Conservation (phyloP, 1,140 invertebrate genomes). For the Philopotamus ludificatus region DNA sequence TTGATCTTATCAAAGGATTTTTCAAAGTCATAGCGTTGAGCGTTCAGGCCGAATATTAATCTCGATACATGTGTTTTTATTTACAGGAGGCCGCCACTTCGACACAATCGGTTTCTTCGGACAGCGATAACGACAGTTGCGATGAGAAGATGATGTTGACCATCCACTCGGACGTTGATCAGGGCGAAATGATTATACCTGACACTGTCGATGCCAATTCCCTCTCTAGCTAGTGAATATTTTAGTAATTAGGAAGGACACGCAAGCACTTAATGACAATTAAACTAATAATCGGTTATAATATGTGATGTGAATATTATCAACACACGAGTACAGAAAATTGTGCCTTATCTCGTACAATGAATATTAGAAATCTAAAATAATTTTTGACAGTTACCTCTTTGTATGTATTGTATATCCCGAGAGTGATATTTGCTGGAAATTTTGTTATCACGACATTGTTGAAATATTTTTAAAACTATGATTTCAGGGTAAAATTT, state of each 20-base stretch:
- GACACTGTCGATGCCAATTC: conserved; percentile 27
- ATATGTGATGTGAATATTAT: not conserved
- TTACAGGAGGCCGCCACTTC: conserved; percentile 51
- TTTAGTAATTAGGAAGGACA: not conserved
- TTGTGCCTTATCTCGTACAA: conserved; percentile 24
- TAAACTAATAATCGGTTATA: not conserved
- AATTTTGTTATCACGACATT: no score
- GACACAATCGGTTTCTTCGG: conserved; percentile 52
- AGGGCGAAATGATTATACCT: conserved; percentile 42
- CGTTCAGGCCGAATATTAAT: no score
- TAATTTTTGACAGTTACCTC: no score
- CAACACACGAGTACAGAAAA: conserved; percentile 3
- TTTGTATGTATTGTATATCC: no score
- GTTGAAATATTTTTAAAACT: no score
- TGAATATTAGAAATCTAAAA: not conserved
- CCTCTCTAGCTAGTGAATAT: conserved; percentile 26
- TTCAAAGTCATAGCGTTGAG: no score
- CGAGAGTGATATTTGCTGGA: no score
- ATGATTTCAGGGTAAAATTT: no score
- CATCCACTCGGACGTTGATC: conserved; percentile 47
- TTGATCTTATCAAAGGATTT: no score
- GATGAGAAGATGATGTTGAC: conserved; percentile 56
- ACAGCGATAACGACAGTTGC: conserved; percentile 53
- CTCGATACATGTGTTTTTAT: no score
- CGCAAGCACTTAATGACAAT: not conserved